A percentile compares a stretch with the other conserved stretches of the same genome.
These are phyloP conservation scores for Microchirus variegatus DNA, from an alignment of 2,797 vertebrate species.

Conservation along the genomic window DNA sequence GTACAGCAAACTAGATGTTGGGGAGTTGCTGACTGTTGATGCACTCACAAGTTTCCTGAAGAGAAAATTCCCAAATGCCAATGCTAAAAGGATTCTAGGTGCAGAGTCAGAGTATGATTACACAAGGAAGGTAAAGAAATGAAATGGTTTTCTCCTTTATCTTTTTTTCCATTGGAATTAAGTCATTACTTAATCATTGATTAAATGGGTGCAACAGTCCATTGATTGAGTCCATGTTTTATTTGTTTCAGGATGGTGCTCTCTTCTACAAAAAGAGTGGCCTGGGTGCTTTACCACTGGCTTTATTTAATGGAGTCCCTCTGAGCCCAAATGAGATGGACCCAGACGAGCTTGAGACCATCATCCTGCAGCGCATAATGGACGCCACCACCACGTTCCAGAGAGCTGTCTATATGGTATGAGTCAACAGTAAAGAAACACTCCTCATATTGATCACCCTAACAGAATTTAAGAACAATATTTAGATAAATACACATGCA, in stretches of 20 bases:
- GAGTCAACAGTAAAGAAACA: not conserved
- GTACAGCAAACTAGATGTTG: conserved; percentile 83
- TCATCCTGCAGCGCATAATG: conserved; percentile 90
- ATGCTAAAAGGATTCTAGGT: conserved; percentile 84
- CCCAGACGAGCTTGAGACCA: conserved; percentile 87
- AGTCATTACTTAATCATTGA: not conserved
- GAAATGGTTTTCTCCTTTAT: not conserved
- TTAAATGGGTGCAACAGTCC: not conserved
- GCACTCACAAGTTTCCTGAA: conserved; percentile 83
- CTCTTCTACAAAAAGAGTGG: conserved; percentile 90
- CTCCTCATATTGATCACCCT: conserved; percentile 2
- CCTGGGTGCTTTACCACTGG: conserved; percentile 89
- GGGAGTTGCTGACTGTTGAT: conserved; percentile 81
- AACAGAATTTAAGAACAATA: not conserved
- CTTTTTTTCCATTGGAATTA: no score
- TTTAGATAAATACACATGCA: not conserved
- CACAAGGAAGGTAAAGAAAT: conserved; percentile 83
- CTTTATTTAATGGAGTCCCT: conserved; percentile 93
- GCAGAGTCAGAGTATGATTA: conserved; percentile 86
- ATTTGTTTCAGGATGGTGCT: conserved; percentile 83
- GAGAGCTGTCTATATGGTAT: conserved; percentile 90
- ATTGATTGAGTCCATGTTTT: conserved; percentile 11
- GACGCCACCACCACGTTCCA: conserved; percentile 88
- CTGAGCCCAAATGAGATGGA: conserved; percentile 88
- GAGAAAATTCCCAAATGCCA: conserved; percentile 85